Percentiles rank a stretch among this genome's conserved stretches.
Evolutionary conservation across 2,888 invertebrate species (phyloP).

Genomic region (Trichacis sp.): DNA sequence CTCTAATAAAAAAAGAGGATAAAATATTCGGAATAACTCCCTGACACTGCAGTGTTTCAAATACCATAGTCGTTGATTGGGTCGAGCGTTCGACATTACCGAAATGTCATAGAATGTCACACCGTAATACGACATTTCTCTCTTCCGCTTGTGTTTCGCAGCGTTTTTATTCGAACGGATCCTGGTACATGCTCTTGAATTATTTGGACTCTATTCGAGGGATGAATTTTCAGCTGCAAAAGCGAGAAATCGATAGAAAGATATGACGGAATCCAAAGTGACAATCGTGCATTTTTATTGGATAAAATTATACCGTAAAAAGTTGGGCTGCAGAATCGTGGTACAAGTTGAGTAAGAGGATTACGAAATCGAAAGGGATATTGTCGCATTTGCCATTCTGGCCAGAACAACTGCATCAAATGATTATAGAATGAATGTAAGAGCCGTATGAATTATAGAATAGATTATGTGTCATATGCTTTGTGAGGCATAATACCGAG

Average conservation of each 20-base stretch:
- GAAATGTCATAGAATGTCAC: slow-evolving; percentile 67
- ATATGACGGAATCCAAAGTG: background rate
- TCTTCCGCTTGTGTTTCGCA: slow-evolving; percentile 14
- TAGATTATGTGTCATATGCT: slow-evolving; percentile 14
- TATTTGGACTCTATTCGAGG: background rate
- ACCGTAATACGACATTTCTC: slow-evolving; percentile 37
- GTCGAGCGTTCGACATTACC: slow-evolving; percentile 61
- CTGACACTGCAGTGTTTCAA: slow-evolving; percentile 44
- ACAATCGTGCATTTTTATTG: too few relatives aligned
- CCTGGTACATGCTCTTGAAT: background rate
- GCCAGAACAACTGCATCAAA: background rate
- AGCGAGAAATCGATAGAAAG: background rate
- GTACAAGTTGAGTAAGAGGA: too few relatives aligned
- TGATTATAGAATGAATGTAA: slow-evolving; percentile 4
- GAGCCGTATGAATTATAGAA: slow-evolving; percentile 28
- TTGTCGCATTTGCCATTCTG: slow-evolving; percentile 4
- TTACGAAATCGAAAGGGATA: slow-evolving; percentile 22
- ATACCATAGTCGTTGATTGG: slow-evolving; percentile 50
- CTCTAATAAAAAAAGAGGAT: too few relatives aligned
- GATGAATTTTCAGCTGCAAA: background rate
- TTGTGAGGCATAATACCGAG: slow-evolving; percentile 20
- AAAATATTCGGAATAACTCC: too few relatives aligned
- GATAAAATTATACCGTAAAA: too few relatives aligned
- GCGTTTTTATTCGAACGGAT: background rate
- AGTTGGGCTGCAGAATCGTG: background rate